Evolutionary conservation across 2,797 vertebrate genomes (phyloP).

Genomic region (Diplodus sargus): DNA sequence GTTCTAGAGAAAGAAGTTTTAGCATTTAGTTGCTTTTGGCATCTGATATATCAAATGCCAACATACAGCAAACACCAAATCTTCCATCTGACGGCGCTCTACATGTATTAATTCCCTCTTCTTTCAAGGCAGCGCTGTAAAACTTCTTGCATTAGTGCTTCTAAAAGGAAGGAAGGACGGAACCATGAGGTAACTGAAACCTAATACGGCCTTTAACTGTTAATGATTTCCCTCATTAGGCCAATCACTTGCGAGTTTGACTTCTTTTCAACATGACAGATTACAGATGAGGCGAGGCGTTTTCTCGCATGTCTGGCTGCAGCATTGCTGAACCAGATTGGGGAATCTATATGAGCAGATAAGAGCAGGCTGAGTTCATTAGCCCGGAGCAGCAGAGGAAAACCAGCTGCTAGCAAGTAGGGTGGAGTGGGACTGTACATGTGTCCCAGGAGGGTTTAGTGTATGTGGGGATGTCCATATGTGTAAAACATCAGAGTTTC

Average conservation of each 20-base stretch:
- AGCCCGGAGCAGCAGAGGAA: slow-evolving; percentile 51
- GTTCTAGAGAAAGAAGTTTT: neutral
- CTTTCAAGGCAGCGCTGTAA: slow-evolving; percentile 2
- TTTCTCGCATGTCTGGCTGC: slow-evolving; percentile 51
- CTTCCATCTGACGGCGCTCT: neutral
- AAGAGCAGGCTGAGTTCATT: slow-evolving; percentile 69
- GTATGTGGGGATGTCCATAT: neutral
- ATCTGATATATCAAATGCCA: neutral
- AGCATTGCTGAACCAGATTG: slow-evolving; percentile 49
- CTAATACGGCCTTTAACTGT: slow-evolving; percentile 58
- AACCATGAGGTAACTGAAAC: slow-evolving; percentile 46
- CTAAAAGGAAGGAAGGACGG: slow-evolving; percentile 15
- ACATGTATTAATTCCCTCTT: neutral
- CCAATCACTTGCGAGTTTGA: slow-evolving; percentile 61
- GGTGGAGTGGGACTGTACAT: neutral
- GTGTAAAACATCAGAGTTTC: slow-evolving; percentile 1
- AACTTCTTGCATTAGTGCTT: slow-evolving; percentile 12
- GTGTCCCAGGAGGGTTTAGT: slow-evolving; percentile 7
- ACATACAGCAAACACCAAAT: neutral
- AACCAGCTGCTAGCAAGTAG: slow-evolving; percentile 26
- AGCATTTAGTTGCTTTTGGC: neutral
- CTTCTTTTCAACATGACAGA: slow-evolving; percentile 72
- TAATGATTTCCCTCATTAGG: slow-evolving; percentile 76
- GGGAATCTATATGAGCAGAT: slow-evolving; percentile 74
- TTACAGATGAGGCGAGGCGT: slow-evolving; percentile 64